Evolutionary conservation across 2,888 invertebrate species (phyloP), one percentile per base, ranked within the genome.

Genomic region (Trissoscelio sp.): DNA sequence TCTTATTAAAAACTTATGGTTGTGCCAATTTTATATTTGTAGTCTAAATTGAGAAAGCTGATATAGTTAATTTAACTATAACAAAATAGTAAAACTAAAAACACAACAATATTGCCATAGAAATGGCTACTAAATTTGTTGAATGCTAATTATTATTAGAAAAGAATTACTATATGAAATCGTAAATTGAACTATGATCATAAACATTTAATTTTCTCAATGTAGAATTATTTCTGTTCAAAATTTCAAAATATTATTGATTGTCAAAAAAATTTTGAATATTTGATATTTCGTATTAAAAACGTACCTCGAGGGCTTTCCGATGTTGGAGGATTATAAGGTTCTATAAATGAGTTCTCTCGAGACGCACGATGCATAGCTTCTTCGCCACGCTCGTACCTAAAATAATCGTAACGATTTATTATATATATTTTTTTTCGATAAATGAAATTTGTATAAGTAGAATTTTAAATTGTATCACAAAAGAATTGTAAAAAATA

Each of bases 291-390:
- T 18, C 14, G 39, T 57, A 31, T 62, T 55, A n/a, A 66, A 60
- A 69, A 70, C 84, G 78, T 86, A 91, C 91, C 91, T 82, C 88
- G 87, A 24, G 90, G 90, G 83, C 90, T 91, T 16, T 88, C 88
- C 5, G 90, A 90, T 83, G 88, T 85, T 6, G 89, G 88, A 39
- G 88, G 87, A 16, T 90, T 90, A 86, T 93, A 93, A 2, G 93
- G 93, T 86, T 94, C 93, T 42, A 93, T 92, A 60, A 93, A 91
- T 46, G 93, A 93, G 81, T 93, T 92, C 83, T 92, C 92, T 72
- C 90, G 87, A 82, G 89, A 88, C 74, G 87, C 87, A 85, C 88
- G 88, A 83, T 87, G 86, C 81, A 90, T 86, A 39, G 87, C 88
- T 84, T 90, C 89, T 57, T 91, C 90, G 69, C 87, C 90, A 67